phyloP scores from a whole-genome alignment of 2,113 vertebrate genomes.

The Psittacula cyanocephala region DNA sequence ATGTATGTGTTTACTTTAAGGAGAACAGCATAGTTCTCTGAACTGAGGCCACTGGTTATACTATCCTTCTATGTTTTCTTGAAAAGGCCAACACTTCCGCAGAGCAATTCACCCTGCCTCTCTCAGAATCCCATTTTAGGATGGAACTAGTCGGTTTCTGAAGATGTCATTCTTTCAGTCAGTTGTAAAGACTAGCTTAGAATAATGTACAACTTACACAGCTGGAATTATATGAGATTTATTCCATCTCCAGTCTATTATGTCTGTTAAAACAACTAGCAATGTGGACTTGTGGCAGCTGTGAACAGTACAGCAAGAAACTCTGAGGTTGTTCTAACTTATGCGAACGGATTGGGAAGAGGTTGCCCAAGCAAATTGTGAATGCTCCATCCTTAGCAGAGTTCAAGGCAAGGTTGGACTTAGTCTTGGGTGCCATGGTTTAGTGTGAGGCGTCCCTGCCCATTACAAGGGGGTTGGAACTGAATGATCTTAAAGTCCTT shows the following conservation, averaged over 20 bases:
- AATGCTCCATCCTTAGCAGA: neutral
- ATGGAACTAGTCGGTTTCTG: neutral
- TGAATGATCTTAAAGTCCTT: neutral
- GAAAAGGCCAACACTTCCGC: neutral
- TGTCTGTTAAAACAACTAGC: neutral
- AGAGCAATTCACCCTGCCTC: neutral
- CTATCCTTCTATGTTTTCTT: neutral
- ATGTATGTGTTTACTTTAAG: neutral
- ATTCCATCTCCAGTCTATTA: neutral
- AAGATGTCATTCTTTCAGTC: neutral
- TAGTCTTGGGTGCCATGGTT: neutral
- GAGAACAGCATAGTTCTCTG: neutral
- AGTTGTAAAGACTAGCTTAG: neutral
- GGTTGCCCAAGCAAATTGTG: neutral
- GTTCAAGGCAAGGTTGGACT: neutral
- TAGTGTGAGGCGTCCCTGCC: neutral
- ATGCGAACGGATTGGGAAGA: neutral
- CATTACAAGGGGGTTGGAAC: neutral
- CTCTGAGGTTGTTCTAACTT: neutral
- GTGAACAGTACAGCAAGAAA: neutral
- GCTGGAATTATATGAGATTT: neutral
- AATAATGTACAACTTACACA: neutral
- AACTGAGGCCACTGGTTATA: neutral
- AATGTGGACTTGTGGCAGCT: neutral
- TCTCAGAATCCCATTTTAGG: neutral